A percentile compares a stretch with the other conserved stretches of the same genome.
Evolutionary conservation across 1,140 invertebrate species (phyloP).

Genomic region (Antheraea pernyi): DNA sequence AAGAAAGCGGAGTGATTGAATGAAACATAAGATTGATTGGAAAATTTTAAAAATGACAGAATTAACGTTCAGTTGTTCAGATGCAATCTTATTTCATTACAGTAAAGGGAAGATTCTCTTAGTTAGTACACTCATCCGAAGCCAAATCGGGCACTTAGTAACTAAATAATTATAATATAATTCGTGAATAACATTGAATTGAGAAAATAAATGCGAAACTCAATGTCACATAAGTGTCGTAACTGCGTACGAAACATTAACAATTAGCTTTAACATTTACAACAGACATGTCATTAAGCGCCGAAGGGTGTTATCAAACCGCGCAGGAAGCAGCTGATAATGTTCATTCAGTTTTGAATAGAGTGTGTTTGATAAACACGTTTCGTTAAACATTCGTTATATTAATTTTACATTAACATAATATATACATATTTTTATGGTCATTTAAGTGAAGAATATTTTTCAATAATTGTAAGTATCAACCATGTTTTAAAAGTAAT

Average conservation of each 20-base stretch:
- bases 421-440: background rate
- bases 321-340: slow-evolving; percentile 51
- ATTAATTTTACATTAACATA: background rate
- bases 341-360: slow-evolving; percentile 67
- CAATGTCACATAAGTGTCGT: background rate
- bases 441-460: background rate
- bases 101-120: no score
- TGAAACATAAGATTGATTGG: no score
- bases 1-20: no score
- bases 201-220: background rate
- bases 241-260: slow-evolving; percentile 19
- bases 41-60: no score
- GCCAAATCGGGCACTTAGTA: no score
- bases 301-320: slow-evolving; percentile 50
- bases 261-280: slow-evolving; percentile 25
- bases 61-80: no score
- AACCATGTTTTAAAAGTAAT: no score
- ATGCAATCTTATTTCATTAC: no score
- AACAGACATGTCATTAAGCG: slow-evolving; percentile 40
- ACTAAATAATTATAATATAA: no score
- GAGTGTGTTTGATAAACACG: slow-evolving; percentile 53
- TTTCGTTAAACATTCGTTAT: slow-evolving; percentile 12
- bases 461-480: background rate
- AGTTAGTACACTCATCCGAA: no score
- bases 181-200: no score